These are phyloP conservation scores for Gopherus flavomarginatus DNA, from an alignment of 2,113 vertebrate species.

Conservation along the genomic window DNA sequence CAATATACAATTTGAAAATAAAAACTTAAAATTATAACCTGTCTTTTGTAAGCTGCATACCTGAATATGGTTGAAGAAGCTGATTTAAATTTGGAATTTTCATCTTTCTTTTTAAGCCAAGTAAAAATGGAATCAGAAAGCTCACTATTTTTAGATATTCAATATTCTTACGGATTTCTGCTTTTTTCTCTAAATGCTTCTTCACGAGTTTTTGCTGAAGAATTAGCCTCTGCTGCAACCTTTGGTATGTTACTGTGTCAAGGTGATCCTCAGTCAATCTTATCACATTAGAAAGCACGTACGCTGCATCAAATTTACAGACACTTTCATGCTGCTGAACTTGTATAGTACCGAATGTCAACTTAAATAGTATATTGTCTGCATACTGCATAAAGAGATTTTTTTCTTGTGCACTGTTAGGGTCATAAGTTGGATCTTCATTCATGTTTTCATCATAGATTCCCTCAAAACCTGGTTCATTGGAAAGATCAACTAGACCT, in stretches of 20 bases:
- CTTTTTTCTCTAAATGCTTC: conserved; percentile 74
- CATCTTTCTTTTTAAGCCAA: conserved; percentile 80
- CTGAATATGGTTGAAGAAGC: conserved; percentile 75
- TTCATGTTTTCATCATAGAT: conserved; percentile 74
- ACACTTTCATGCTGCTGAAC: conserved; percentile 76
- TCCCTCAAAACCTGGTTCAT: conserved; percentile 76
- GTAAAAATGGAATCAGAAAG: conserved; percentile 78
- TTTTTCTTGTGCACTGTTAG: conserved; percentile 73
- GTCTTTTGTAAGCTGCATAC: conserved; percentile 41
- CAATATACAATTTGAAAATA: background rate
- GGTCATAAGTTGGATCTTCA: conserved; percentile 79
- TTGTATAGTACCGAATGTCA: conserved; percentile 71
- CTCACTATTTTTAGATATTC: conserved; percentile 77
- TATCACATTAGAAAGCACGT: conserved; percentile 69
- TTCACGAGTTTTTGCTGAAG: conserved; percentile 77
- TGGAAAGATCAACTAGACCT: conserved; percentile 78
- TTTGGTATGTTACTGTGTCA: conserved; percentile 74
- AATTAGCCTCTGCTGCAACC: conserved; percentile 76
- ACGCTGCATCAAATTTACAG: conserved; percentile 76
- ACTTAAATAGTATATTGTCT: conserved; percentile 73
- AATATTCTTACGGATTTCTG: conserved; percentile 68
- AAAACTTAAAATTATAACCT: background rate
- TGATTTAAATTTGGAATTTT: conserved; percentile 76
- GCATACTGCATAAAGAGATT: conserved; percentile 75
- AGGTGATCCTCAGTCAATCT: conserved; percentile 72